Conservation (phyloP, 2,888 invertebrate species). For the Lissonota sp. region DNA sequence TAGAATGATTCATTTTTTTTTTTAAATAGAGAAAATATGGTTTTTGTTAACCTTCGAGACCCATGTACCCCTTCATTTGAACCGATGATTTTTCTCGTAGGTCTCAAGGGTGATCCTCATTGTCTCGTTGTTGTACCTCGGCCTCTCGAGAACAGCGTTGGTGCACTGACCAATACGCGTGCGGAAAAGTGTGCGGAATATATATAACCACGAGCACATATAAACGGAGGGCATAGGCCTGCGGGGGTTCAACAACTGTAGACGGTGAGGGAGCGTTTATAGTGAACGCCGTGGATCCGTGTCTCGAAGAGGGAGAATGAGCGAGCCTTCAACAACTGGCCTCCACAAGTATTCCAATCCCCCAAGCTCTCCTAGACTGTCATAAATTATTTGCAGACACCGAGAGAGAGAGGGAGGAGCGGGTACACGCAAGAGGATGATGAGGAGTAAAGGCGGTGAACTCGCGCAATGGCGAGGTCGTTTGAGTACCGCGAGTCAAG, state of each 20-base stretch:
- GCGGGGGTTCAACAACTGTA: constrained; percentile 52
- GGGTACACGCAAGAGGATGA: constrained; percentile 5
- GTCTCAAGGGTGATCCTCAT: background rate
- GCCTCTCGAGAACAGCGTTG: too few relatives aligned
- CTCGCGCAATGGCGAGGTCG: constrained; percentile 24
- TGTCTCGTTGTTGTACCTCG: too few relatives aligned
- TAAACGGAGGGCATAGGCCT: constrained; percentile 41
- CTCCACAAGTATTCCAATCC: constrained; percentile 65
- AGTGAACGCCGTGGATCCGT: constrained; percentile 16
- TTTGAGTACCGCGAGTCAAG: constrained; percentile 46
- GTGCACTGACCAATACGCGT: background rate
- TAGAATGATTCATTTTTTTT: too few relatives aligned
- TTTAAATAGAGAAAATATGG: too few relatives aligned
- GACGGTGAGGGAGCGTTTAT: constrained; percentile 24
- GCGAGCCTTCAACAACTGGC: constrained; percentile 55
- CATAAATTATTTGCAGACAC: constrained; percentile 73
- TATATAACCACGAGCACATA: background rate
- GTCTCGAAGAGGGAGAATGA: constrained; percentile 2
- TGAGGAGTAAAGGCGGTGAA: constrained; percentile 6
- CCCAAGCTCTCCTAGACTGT: constrained; percentile 70
- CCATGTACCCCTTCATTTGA: too few relatives aligned
- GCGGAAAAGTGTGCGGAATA: background rate
- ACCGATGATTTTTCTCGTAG: too few relatives aligned
- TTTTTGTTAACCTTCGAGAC: too few relatives aligned
- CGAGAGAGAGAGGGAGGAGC: constrained; percentile 36